Conservation (phyloP, 2,113 vertebrate species). For the Sus scrofa region T2T-Sscrofa CM000819.6:27372001-27372500, state of each 20-base stretch:
- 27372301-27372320: not conserved
- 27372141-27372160: not conserved
- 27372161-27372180: not conserved
- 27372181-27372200: not conserved
- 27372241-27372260: not conserved
- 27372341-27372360: not conserved
- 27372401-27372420: constrained; percentile 30
- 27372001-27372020: not conserved
- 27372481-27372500: constrained; percentile 63
- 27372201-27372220: not conserved
- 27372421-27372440: constrained; percentile 32
- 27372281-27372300: not conserved
- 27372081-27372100: not conserved
- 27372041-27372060: not conserved
- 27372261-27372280: not conserved
- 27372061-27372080: not conserved
- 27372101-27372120: not conserved
- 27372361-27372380: not conserved
- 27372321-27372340: not conserved
- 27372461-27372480: constrained; percentile 66
- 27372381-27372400: not conserved
- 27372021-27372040: not conserved
- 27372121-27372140: not conserved
- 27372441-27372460: constrained; percentile 66
- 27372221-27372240: not conserved